Conservation (phyloP, 2,888 invertebrate species). For the Catonia carolina region DNA sequence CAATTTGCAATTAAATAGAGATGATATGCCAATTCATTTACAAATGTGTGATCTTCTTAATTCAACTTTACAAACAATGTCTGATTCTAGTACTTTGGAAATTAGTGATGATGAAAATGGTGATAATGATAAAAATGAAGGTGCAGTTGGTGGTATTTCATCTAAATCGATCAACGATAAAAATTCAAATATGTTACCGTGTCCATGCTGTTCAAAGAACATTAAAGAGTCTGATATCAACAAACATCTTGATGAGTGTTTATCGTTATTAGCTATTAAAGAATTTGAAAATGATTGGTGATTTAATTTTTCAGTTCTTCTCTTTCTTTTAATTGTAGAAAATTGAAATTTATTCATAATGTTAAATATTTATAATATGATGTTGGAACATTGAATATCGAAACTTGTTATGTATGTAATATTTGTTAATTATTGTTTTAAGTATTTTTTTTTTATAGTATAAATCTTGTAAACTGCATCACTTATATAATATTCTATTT, state of each 20-base stretch:
- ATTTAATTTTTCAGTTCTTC: background rate
- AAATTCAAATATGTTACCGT: conserved; percentile 20
- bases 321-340: too few relatives aligned
- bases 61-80: conserved; percentile 27
- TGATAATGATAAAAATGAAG: conserved; percentile 18
- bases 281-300: background rate
- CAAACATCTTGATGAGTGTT: conserved; percentile 35
- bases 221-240: conserved; percentile 31
- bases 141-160: background rate
- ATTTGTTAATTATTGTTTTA: too few relatives aligned
- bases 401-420: too few relatives aligned
- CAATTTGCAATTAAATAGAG: conserved; percentile 42
- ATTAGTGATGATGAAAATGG: conserved; percentile 19
- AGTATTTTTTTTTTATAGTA: too few relatives aligned
- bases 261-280: background rate
- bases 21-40: conserved; percentile 38
- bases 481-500: too few relatives aligned
- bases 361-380: too few relatives aligned
- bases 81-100: conserved; percentile 20
- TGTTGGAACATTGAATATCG: too few relatives aligned
- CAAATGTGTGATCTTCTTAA: conserved; percentile 32
- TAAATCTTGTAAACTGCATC: too few relatives aligned
- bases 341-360: too few relatives aligned
- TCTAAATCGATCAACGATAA: conserved; percentile 1
- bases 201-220: conserved; percentile 33